These are phyloP conservation scores for Suncus etruscus DNA, from an alignment of 2,113 vertebrate species.

Conservation along the genomic window DNA sequence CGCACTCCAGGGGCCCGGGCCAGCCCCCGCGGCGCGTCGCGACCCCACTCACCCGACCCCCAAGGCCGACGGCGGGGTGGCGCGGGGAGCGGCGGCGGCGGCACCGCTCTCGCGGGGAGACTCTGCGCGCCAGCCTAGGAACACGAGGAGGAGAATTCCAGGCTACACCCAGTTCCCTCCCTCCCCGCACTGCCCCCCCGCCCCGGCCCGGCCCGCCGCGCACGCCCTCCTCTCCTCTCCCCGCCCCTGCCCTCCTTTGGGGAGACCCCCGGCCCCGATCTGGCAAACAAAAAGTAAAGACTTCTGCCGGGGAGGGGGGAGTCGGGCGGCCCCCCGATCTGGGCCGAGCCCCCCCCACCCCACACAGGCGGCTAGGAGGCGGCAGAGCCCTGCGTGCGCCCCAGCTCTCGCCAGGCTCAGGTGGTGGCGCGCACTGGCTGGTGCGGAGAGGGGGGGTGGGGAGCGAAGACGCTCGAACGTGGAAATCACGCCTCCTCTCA, in stretches of 20 bases:
- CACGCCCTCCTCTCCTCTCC: slow-evolving; percentile 6
- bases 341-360: neutral
- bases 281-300: slow-evolving; percentile 81
- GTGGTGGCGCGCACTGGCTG: slow-evolving; percentile 78
- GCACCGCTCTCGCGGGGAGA: slow-evolving; percentile 68
- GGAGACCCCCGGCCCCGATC: slow-evolving; percentile 58
- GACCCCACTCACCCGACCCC: slow-evolving; percentile 82
- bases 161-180: slow-evolving; percentile 79
- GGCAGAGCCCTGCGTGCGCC: slow-evolving; percentile 74
- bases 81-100: slow-evolving; percentile 62
- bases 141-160: slow-evolving; percentile 79
- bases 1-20: slow-evolving; percentile 48
- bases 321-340: slow-evolving; percentile 41
- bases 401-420: slow-evolving; percentile 72
- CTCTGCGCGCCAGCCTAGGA: slow-evolving; percentile 76
- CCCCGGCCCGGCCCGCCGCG: slow-evolving; percentile 57
- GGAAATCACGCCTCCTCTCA: slow-evolving; percentile 78
- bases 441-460: slow-evolving; percentile 76
- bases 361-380: slow-evolving; percentile 46
- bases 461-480: slow-evolving; percentile 73
- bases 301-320: slow-evolving; percentile 60
- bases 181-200: slow-evolving; percentile 57
- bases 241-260: slow-evolving; percentile 33
- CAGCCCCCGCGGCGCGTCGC: slow-evolving; percentile 55
- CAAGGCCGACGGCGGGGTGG: slow-evolving; percentile 73